These are phyloP conservation scores for Drosophila simulans DNA, from an alignment of 1,140 invertebrate species.

Conservation along the genomic window DNA sequence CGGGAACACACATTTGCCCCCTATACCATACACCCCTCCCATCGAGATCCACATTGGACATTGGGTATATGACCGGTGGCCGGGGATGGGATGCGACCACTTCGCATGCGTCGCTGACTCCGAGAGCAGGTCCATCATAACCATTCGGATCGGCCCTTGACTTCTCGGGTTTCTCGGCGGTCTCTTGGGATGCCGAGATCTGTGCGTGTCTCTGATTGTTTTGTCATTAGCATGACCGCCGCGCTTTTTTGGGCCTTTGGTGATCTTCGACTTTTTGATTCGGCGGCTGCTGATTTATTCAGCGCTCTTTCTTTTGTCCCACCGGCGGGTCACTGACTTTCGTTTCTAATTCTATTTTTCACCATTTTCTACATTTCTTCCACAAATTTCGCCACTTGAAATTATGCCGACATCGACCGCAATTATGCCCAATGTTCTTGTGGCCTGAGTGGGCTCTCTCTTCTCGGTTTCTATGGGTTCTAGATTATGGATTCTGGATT, in stretches of 20 bases:
- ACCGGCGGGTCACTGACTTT: conserved; percentile 35
- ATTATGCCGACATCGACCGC: conserved; percentile 73
- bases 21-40: neutral
- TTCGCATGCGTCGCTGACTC: conserved; percentile 69
- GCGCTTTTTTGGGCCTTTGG: conserved; percentile 14
- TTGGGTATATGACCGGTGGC: conserved; percentile 11
- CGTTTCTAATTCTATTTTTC: conserved; percentile 11
- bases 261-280: conserved; percentile 40
- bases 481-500: conserved; percentile 4
- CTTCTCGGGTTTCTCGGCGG: conserved; percentile 7
- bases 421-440: conserved; percentile 66
- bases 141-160: conserved; percentile 11
- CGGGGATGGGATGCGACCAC: conserved; percentile 20
- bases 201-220: conserved; percentile 64
- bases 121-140: conserved; percentile 39
- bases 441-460: conserved; percentile 44
- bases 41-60: neutral
- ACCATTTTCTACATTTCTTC: conserved; percentile 2
- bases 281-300: conserved; percentile 36
- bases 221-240: conserved; percentile 74
- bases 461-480: conserved; percentile 13
- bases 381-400: conserved; percentile 65
- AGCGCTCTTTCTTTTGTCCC: conserved; percentile 15
- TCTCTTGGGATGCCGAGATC: neutral
- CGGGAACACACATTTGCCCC: neutral